These are phyloP conservation scores for Enchytraeus crypticus DNA, from an alignment of 2,888 invertebrate species.

Conservation along the genomic window DNA sequence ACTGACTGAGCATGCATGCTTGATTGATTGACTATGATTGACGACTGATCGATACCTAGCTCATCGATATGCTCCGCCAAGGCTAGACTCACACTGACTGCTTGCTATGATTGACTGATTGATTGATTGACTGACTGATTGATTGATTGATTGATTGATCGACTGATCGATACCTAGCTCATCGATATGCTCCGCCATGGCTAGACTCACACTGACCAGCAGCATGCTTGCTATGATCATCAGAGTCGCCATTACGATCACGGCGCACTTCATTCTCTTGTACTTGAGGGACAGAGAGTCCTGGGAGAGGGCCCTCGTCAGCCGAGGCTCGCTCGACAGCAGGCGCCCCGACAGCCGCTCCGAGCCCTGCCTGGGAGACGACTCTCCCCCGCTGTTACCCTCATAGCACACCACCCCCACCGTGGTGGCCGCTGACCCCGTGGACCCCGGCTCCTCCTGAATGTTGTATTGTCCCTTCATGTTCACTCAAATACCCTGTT, in stretches of 20 bases:
- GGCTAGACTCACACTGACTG: conserved; percentile 78
- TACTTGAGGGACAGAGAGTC: conserved; percentile 10
- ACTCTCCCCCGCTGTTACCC: too few species aligned
- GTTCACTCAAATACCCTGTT: too few species aligned
- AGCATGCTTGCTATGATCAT: conserved; percentile 83
- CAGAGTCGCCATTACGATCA: conserved; percentile 54
- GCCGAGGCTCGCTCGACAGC: background rate
- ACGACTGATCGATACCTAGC: conserved; percentile 62
- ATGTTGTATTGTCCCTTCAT: too few species aligned
- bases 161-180: conserved; percentile 66
- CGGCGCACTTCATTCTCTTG: conserved; percentile 23
- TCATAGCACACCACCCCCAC: too few species aligned
- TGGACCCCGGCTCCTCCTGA: too few species aligned
- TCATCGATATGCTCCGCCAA: conserved; percentile 93
- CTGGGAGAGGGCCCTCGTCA: background rate
- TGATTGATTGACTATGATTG: too few species aligned
- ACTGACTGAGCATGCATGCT: too few species aligned
- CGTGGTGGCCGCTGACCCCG: too few species aligned
- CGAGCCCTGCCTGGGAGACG: too few species aligned
- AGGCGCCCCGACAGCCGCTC: too few species aligned
- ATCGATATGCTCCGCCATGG: conserved; percentile 90
- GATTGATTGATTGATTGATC: too few species aligned
- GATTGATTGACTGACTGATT: too few species aligned
- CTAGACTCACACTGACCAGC: conserved; percentile 77
- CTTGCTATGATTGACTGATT: conserved; percentile 87